phyloP scores from a whole-genome alignment of 2,888 invertebrate species.

The Melangyna quadrimaculata region DNA sequence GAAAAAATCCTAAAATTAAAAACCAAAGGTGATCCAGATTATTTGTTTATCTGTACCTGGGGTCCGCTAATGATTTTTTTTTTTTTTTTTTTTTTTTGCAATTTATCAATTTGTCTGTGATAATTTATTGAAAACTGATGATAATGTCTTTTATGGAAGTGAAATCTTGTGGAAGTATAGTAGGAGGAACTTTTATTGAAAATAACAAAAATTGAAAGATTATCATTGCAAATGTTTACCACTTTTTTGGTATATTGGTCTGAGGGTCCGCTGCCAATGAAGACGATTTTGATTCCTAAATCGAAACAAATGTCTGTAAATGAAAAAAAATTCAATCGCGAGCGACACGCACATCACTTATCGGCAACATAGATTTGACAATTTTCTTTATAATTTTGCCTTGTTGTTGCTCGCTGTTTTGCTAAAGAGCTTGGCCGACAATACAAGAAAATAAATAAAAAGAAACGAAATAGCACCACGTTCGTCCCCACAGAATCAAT shows the following conservation, averaged over 20 bases:
- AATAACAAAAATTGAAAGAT: neutral
- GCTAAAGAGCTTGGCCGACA: too few species aligned
- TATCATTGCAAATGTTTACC: neutral
- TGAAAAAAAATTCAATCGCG: constrained; percentile 15
- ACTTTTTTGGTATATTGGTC: neutral
- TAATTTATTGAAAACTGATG: neutral
- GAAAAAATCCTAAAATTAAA: neutral
- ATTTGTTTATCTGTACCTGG: neutral
- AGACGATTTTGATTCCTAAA: neutral
- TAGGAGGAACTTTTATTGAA: neutral
- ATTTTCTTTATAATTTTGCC: constrained; percentile 1
- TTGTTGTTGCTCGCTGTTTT: constrained; percentile 9
- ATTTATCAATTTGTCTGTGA: neutral
- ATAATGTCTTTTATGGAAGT: neutral
- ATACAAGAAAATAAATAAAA: too few species aligned
- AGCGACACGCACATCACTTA: constrained; percentile 11
- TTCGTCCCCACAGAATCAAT: neutral
- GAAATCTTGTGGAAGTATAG: neutral
- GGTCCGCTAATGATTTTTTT: too few species aligned
- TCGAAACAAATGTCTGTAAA: neutral
- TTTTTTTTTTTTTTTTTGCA: neutral
- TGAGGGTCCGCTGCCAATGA: too few species aligned
- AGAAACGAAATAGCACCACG: constrained; percentile 1
- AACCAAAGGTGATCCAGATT: neutral
- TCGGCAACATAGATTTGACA: neutral